Percentiles rank a stretch among this genome's conserved stretches.
Conservation (phyloP, 2,888 invertebrate genomes). For the Dichetophora obliterata region DNA sequence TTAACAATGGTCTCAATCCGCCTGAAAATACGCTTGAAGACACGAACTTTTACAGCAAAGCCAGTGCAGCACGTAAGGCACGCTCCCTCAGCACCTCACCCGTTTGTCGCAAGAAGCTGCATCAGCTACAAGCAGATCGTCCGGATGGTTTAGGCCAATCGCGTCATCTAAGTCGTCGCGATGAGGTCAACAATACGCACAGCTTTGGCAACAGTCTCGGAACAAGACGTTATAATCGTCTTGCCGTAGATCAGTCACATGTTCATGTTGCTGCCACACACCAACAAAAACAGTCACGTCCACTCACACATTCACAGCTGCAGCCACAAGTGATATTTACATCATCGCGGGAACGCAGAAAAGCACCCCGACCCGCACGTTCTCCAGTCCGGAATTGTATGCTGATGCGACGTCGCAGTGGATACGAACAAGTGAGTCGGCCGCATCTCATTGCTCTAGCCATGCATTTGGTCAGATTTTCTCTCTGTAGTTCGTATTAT, state of each 20-base stretch:
- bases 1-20: slow-evolving; percentile 56
- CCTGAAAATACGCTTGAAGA: slow-evolving; percentile 52
- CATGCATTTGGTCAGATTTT: background rate
- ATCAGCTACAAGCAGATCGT: slow-evolving; percentile 42
- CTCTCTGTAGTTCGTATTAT: background rate
- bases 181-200: slow-evolving; percentile 45
- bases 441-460: background rate
- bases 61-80: slow-evolving; percentile 44
- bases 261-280: slow-evolving; percentile 1
- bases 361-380: slow-evolving; percentile 38
- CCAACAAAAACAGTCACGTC: slow-evolving; percentile 1
- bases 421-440: slow-evolving; percentile 50
- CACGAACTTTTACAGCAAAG: slow-evolving; percentile 42
- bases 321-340: slow-evolving; percentile 24
- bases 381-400: slow-evolving; percentile 61
- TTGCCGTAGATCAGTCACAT: slow-evolving; percentile 40
- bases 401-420: slow-evolving; percentile 62
- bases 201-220: slow-evolving; percentile 60
- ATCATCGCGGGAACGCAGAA: slow-evolving; percentile 38
- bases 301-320: slow-evolving; percentile 42
- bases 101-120: slow-evolving; percentile 58
- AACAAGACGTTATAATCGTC: slow-evolving; percentile 54
- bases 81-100: slow-evolving; percentile 69
- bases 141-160: slow-evolving; percentile 58
- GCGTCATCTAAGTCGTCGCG: slow-evolving; percentile 63